phyloP scores from a whole-genome alignment of 2,113 vertebrate species.

The Agelaius phoeniceus region DNA sequence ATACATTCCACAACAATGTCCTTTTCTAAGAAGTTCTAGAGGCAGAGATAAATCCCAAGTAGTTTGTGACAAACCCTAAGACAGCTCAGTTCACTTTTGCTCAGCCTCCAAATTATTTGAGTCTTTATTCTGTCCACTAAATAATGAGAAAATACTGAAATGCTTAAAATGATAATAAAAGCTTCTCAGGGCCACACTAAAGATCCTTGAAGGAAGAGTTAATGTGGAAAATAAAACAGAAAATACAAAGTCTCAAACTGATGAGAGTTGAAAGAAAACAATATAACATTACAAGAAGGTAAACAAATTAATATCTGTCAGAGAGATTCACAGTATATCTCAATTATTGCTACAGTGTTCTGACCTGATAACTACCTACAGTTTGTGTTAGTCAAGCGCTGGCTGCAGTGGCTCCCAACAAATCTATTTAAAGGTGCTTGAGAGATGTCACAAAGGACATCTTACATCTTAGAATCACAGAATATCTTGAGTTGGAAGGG shows the following conservation, averaged over 20 bases:
- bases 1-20: neutral
- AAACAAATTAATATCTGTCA: neutral
- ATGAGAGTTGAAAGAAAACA: neutral
- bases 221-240: neutral
- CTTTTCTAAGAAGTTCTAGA: neutral
- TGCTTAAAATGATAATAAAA: neutral
- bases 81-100: neutral
- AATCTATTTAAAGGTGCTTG: neutral
- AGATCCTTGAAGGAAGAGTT: neutral
- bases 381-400: too few relatives aligned
- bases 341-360: neutral
- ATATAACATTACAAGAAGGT: neutral
- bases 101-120: neutral
- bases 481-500: neutral
- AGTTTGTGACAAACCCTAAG: neutral
- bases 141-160: neutral
- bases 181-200: neutral
- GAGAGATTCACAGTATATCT: neutral
- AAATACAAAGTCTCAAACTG: neutral
- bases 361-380: neutral
- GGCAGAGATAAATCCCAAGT: neutral
- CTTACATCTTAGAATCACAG: neutral
- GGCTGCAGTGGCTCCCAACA: neutral
- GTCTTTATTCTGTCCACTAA: neutral
- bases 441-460: neutral